Conservation (phyloP, 2,113 vertebrate genomes). For the Rhinogobius similis region DNA sequence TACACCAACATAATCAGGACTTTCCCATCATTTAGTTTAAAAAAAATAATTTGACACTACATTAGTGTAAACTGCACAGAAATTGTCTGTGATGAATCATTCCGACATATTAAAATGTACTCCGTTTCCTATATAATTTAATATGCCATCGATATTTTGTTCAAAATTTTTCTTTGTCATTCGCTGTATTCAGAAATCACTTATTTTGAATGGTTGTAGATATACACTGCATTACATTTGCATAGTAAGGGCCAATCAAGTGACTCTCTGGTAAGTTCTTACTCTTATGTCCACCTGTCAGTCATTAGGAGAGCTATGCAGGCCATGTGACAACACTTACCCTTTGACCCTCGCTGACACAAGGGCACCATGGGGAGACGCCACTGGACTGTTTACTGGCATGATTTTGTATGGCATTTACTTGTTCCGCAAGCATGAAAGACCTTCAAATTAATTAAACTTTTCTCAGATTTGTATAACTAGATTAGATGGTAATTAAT, state of each 20-base stretch:
- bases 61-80: no score
- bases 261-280: constrained; percentile 27
- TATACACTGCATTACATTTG: not conserved
- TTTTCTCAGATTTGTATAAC: not conserved
- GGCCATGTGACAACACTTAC: constrained; percentile 63
- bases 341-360: constrained; percentile 42
- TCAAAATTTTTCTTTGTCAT: not conserved
- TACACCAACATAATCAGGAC: no score
- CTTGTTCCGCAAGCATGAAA: not conserved
- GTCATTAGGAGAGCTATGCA: constrained; percentile 57
- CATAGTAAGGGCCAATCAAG: not conserved
- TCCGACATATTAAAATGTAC: not conserved
- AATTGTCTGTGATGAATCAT: not conserved
- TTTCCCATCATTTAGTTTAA: no score
- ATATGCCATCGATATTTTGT: not conserved
- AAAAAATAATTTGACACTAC: no score
- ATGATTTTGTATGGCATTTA: not conserved
- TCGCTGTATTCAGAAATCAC: not conserved
- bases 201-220: not conserved
- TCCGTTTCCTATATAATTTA: not conserved
- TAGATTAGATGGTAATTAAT: not conserved
- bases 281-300: constrained; percentile 54
- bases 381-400: not conserved
- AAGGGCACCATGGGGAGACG: constrained; percentile 3
- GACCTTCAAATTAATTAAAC: not conserved